Base-by-base conservation (phyloP, 2,113 vertebrate species). In the Calyptommatus sinebrachiatus region DNA sequence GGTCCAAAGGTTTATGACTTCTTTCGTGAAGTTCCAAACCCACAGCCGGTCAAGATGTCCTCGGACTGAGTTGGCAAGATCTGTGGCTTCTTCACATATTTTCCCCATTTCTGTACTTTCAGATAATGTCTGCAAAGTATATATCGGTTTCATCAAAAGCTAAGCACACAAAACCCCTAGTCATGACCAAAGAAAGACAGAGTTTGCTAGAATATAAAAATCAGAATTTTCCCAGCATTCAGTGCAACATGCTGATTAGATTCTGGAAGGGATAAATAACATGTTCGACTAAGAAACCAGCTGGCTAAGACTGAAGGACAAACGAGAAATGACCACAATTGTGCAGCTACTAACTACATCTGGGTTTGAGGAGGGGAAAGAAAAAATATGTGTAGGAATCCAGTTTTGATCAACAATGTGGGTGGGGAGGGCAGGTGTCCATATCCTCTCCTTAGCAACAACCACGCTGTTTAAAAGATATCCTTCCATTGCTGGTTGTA, bases 31-130 rank as follows among this genome's bases (percentile, higher is more conserved):
- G 82, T 89, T 93, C 90, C 89, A 89, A 84, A 89, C 83, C 85
- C 82, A 78, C 5, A 87, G 92, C 92, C 8, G 89, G 93, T 94
- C 94, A 94, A 80, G 88, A 86, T 92, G 94, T 76, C 90, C 93
- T 83, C 83, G 85, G 80, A 86, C 71, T 91, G 79, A 88, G 53
- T 66, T 91, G 89, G 90, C 90, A 90, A 77, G 67, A 86, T 87
- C 86, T 60, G 87, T 82, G 75, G 11, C 85, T 92, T 92, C 71
- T 82, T 91, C 53, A 88, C 92, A 88, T 90, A 87, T 83, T 92
- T 85, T 89, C 87, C 35, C 73, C 77, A 85, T 83, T 88, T 86
- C 72, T 88, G 74, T 48, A 85, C 63, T 86, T 91, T 88, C 80
- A 84, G 68, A 81, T 22, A 83, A 53, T 28, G 83, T 82, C 74